phyloP scores from a whole-genome alignment of 2,113 vertebrate species.

The Orthonyx spaldingii region DNA sequence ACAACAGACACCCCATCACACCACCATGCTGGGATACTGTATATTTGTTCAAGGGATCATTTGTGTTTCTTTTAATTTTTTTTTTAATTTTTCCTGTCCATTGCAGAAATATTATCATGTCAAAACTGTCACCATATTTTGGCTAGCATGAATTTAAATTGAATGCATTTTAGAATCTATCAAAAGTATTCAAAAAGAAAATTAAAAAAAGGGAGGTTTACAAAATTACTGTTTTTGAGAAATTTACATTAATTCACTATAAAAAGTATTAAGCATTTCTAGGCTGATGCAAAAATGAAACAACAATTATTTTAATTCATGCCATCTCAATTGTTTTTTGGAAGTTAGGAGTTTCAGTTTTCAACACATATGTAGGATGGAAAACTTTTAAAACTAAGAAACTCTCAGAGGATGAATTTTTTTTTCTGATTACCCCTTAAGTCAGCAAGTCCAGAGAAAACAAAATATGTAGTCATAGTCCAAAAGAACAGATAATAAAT shows the following conservation, averaged over 20 bases:
- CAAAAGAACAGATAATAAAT: background rate
- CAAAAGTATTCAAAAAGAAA: background rate
- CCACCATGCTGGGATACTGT: background rate
- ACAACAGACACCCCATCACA: background rate
- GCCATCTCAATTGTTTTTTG: background rate
- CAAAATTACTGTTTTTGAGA: background rate
- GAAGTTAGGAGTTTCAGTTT: background rate
- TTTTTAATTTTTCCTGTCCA: background rate
- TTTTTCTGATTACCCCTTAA: background rate
- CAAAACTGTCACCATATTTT: background rate
- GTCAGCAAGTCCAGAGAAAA: background rate
- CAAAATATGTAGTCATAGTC: background rate
- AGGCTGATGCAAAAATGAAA: background rate
- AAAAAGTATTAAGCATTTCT: background rate
- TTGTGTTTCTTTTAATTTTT: background rate
- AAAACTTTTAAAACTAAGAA: background rate
- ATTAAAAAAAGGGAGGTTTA: background rate
- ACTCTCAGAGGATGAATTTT: background rate
- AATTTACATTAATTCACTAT: background rate
- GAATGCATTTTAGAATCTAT: background rate
- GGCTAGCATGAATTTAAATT: background rate
- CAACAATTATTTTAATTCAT: background rate
- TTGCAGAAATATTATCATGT: background rate
- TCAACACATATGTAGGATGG: background rate
- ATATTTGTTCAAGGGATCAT: background rate